Conservation (phyloP, 2,797 vertebrate genomes). For the Falco peregrinus region DNA sequence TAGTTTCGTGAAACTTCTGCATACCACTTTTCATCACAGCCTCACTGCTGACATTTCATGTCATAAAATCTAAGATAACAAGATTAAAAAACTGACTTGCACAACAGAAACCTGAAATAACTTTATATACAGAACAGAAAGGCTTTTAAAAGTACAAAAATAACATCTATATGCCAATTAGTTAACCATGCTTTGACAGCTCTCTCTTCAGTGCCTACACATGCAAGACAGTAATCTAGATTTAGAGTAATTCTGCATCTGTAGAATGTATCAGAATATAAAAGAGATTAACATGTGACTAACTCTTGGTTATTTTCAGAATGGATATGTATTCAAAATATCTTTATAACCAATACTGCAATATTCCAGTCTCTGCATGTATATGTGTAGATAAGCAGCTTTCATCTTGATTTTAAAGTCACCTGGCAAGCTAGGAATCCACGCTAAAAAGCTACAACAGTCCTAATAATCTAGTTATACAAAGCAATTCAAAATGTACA, state of each 20-base stretch:
- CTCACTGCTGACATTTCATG: constrained; percentile 64
- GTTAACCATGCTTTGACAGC: constrained; percentile 71
- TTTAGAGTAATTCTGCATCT: constrained; percentile 37
- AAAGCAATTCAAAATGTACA: constrained; percentile 77
- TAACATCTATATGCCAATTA: constrained; percentile 74
- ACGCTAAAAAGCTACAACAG: constrained; percentile 54
- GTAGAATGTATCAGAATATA: constrained; percentile 43
- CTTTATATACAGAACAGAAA: constrained; percentile 79
- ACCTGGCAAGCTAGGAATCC: constrained; percentile 50
- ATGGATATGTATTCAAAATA: constrained; percentile 69
- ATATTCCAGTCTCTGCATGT: constrained; percentile 66
- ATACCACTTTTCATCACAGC: background rate
- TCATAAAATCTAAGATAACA: constrained; percentile 55
- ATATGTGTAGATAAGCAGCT: constrained; percentile 59
- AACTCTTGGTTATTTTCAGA: constrained; percentile 38
- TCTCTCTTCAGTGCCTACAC: constrained; percentile 64
- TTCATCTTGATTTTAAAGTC: constrained; percentile 57
- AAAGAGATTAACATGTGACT: constrained; percentile 48
- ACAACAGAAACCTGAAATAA: constrained; percentile 74
- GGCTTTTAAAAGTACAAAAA: constrained; percentile 80
- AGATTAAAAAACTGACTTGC: constrained; percentile 74
- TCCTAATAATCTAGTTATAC: constrained; percentile 61
- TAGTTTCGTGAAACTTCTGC: background rate
- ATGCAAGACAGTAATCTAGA: constrained; percentile 66
- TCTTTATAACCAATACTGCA: constrained; percentile 71